These are phyloP conservation scores for Aldrovandia affinis DNA, from an alignment of 2,797 vertebrate species.

Conservation along the genomic window DNA sequence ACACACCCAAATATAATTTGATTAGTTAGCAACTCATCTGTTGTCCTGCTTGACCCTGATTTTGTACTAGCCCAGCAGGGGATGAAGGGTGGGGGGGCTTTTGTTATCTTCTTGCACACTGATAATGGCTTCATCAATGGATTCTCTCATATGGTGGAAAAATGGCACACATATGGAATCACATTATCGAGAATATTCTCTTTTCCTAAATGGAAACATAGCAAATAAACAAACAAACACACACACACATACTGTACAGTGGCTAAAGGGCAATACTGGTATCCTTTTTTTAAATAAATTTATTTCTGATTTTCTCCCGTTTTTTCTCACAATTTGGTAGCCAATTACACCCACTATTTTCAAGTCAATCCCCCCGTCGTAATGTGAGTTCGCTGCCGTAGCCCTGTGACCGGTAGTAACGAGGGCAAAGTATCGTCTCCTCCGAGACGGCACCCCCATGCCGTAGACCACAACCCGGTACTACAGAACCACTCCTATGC, in stretches of 20 bases:
- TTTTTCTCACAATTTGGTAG: too few species aligned
- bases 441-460: too few species aligned
- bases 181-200: not conserved
- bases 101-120: not conserved
- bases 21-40: not conserved
- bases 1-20: not conserved
- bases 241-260: not conserved
- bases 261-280: too few species aligned
- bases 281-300: not conserved
- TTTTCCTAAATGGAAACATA: not conserved
- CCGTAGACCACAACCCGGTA: too few species aligned
- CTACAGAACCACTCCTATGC: too few species aligned
- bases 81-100: not conserved
- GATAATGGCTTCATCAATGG: not conserved
- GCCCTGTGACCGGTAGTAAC: too few species aligned
- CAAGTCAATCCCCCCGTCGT: too few species aligned
- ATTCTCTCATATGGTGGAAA: not conserved
- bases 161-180: not conserved
- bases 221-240: not conserved
- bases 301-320: too few species aligned
- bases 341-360: too few species aligned
- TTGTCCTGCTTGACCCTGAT: not conserved
- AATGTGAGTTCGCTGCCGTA: too few species aligned
- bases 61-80: not conserved
- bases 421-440: too few species aligned